Conservation (phyloP, 2,797 vertebrate genomes). For the Orientallactaga sibirica region DNA sequence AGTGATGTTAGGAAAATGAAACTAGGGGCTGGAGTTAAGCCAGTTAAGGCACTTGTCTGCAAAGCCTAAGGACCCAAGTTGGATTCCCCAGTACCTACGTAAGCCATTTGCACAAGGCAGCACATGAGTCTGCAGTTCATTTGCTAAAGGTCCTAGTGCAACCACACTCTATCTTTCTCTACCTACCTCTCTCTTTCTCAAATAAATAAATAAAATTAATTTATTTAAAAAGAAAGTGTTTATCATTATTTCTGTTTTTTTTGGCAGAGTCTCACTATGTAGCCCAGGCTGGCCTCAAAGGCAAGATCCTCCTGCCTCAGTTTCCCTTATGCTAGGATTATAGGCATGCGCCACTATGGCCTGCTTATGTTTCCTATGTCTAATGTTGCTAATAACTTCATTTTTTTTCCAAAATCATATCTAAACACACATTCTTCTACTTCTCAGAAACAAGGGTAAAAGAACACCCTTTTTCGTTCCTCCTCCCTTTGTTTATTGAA, state of each 20-base stretch:
- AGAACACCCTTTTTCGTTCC: not conserved
- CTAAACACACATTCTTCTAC: not conserved
- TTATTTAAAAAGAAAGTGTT: not conserved
- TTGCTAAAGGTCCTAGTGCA: no score
- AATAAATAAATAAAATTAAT: no score
- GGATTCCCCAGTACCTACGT: no score
- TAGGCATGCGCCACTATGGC: not conserved
- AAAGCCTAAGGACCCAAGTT: no score
- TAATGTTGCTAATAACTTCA: not conserved
- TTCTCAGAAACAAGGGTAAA: constrained; percentile 26
- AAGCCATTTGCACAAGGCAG: no score
- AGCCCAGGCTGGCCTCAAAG: not conserved
- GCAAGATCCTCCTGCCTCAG: not conserved
- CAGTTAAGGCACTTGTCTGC: not conserved
- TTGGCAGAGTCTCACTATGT: not conserved
- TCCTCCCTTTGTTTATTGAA: not conserved
- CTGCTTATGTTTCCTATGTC: not conserved
- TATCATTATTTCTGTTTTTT: not conserved
- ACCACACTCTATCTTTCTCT: not conserved
- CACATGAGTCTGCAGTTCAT: no score
- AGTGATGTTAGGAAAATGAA: no score
- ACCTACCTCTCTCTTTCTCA: not conserved
- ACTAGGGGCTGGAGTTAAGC: not conserved
- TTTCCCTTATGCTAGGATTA: not conserved
- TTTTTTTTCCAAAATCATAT: not conserved